phyloP scores from a whole-genome alignment of 2,888 invertebrate genomes.

The Palloptera scutellata region DNA sequence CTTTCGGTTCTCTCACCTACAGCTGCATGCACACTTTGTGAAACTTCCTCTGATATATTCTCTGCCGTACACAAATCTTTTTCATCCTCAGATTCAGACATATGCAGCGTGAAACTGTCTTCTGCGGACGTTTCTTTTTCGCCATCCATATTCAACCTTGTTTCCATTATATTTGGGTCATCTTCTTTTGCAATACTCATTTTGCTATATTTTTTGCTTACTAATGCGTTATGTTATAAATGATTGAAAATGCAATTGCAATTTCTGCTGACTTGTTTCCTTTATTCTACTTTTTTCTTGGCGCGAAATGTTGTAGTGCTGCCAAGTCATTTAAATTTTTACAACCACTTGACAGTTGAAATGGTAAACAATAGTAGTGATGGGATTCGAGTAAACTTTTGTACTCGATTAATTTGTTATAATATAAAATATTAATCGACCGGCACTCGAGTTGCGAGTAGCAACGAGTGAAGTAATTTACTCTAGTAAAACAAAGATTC shows the following conservation, averaged over 20 bases:
- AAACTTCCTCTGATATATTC: background rate
- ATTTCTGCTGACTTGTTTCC: background rate
- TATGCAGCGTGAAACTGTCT: constrained; percentile 51
- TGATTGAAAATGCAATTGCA: background rate
- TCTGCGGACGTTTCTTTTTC: constrained; percentile 50
- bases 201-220: constrained; percentile 10
- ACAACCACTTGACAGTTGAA: background rate
- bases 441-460: no score
- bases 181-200: constrained; percentile 15
- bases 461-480: no score
- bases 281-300: background rate
- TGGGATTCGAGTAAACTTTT: no score
- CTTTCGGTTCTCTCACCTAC: background rate
- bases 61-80: constrained; percentile 23
- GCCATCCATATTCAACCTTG: constrained; percentile 41
- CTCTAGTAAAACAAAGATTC: no score
- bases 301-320: constrained; percentile 8
- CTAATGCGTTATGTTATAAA: background rate
- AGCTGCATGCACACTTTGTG: background rate
- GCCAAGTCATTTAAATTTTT: background rate
- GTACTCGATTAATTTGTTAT: background rate
- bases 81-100: constrained; percentile 55
- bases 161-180: constrained; percentile 29
- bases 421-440: no score
- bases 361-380: background rate